Evolutionary conservation across 2,888 invertebrate genomes (phyloP).

Genomic region (Zygaena filipendulae): DNA sequence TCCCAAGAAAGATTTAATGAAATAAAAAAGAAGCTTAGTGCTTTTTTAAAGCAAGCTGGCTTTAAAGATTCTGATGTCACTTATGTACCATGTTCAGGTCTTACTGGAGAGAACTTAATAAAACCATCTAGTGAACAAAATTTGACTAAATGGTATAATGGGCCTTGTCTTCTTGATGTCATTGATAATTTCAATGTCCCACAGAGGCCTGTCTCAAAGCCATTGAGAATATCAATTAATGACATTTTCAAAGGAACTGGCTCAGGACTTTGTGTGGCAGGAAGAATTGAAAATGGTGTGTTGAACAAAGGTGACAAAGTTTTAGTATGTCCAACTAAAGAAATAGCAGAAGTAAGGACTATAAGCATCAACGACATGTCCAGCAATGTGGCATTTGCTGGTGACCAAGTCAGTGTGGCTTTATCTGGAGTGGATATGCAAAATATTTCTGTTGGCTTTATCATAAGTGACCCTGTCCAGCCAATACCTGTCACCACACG

Average conservation of each 20-base stretch:
- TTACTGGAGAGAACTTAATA: constrained; percentile 94
- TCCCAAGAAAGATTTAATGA: constrained; percentile 90
- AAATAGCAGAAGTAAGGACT: constrained; percentile 84
- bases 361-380: constrained; percentile 77
- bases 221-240: constrained; percentile 91
- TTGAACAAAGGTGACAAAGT: constrained; percentile 89
- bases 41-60: constrained; percentile 90
- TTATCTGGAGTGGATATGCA: constrained; percentile 86
- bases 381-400: constrained; percentile 86
- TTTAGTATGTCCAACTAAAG: constrained; percentile 85
- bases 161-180: constrained; percentile 85
- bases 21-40: constrained; percentile 82
- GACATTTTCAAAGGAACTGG: constrained; percentile 96
- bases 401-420: constrained; percentile 89
- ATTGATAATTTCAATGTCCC: constrained; percentile 91
- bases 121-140: constrained; percentile 73
- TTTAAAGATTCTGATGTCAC: constrained; percentile 88
- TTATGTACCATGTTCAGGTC: constrained; percentile 95
- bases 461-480: constrained; percentile 83
- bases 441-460: constrained; percentile 86
- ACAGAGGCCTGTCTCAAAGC: constrained; percentile 86
- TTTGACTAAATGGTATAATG: constrained; percentile 81
- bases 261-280: constrained; percentile 90
- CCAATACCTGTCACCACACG: constrained; percentile 85
- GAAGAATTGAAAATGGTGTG: constrained; percentile 92